These are phyloP conservation scores for Holothuria scabra DNA, from an alignment of 53 echinoderm and acorn worm genomes.

Conservation along the genomic window DNA sequence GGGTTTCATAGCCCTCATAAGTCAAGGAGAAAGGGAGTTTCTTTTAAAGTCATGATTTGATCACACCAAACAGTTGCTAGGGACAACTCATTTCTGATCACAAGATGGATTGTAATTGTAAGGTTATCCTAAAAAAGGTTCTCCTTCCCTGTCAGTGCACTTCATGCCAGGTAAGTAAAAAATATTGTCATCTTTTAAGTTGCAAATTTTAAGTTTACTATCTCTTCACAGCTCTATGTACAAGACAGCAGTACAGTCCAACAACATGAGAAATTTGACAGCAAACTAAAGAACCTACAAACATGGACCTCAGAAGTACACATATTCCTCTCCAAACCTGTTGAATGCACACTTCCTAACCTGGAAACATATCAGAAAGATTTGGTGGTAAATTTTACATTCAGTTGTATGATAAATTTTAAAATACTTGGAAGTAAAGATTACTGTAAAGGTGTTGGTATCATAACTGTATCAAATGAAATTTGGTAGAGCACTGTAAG, in stretches of 20 bases:
- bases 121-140: neutral
- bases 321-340: slow-evolving; percentile 30
- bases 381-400: slow-evolving; percentile 7
- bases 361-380: slow-evolving; percentile 11
- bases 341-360: slow-evolving; percentile 19
- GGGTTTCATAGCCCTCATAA: too few species aligned
- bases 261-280: slow-evolving; percentile 1
- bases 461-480: too few species aligned
- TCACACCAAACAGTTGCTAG: too few species aligned
- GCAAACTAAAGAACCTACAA: slow-evolving; percentile 21
- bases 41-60: neutral
- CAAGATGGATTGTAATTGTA: neutral
- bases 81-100: too few species aligned
- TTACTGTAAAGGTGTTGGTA: too few species aligned
- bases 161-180: neutral
- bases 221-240: slow-evolving; percentile 5
- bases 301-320: slow-evolving; percentile 49
- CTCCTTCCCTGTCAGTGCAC: neutral
- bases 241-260: slow-evolving; percentile 4
- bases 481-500: too few species aligned
- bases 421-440: too few species aligned
- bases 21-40: too few species aligned
- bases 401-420: too few species aligned
- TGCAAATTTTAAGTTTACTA: too few species aligned
- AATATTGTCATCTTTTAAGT: too few species aligned